Evolutionary conservation across 2,797 vertebrate species (phyloP), one percentile per base, ranked within the genome.

Genomic region (Acrossocheilus fasciatus): DNA sequence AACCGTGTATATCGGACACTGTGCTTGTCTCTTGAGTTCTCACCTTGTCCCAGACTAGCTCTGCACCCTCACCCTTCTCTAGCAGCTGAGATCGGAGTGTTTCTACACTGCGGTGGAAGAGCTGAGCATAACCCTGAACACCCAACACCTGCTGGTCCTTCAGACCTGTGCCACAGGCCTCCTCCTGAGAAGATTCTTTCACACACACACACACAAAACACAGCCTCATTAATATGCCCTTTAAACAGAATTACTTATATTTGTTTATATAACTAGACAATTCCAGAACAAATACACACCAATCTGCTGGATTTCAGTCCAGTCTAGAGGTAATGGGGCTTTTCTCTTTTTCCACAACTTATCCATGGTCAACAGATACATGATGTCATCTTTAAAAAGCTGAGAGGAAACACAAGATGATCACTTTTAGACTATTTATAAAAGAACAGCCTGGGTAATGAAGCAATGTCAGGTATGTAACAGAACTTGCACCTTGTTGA

Each of bases 341-440:
- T 98, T 99, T 91, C 98, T 97, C 94, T 98, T 99, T 91, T 97
- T 97, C 98, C 98, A 99, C 54, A 99, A 94, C 89, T 99, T 99
- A 94, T 99, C 98, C 98, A 99, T 99, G 1, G 97, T 98, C 91
- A 99, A 93, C 74, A 99, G 92, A 78, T 99, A 99, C 91, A 96
- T 96, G 91, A 99, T 98, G 92, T 99, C 98, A 88, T 99, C 98
- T 95, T 98, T 99, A 91, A 99, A 99, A 91, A 99, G 97, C 98
- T 99, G 87, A 2, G 59, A 43, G 41, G n/a, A 54, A 54, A 43
- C 3, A 57, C n/a, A 80, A 34, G 15, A 59, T 9, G 1, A 43
- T 36, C 11, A 81, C 30, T 4, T 75, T 62, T 52, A 75, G 73
- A 36, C 52, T 3, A 34, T 20, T 43, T 47, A 6, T 57, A 62